phyloP scores from a whole-genome alignment of 2,113 vertebrate genomes.

The Alligator mississippiensis region DNA sequence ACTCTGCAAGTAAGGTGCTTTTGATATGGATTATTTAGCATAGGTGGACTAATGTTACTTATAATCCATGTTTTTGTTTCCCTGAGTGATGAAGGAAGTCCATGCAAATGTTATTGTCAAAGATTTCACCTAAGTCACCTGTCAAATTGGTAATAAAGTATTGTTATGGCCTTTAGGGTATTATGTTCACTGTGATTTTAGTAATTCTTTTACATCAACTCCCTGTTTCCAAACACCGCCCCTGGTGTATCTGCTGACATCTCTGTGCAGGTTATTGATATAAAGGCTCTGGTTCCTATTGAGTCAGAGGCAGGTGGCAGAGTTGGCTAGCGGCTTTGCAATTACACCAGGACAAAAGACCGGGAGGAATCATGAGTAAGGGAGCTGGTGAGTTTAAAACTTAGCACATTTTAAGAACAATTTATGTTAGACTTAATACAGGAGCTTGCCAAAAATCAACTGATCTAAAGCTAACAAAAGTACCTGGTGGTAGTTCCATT shows the following conservation, averaged over 20 bases:
- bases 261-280: slow-evolving; percentile 54
- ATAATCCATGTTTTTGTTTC: slow-evolving; percentile 19
- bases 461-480: background rate
- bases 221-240: slow-evolving; percentile 68
- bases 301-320: slow-evolving; percentile 23
- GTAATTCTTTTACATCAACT: background rate
- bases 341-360: background rate
- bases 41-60: slow-evolving; percentile 33
- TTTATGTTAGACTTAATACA: background rate
- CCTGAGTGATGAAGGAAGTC: slow-evolving; percentile 45
- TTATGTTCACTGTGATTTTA: slow-evolving; percentile 57
- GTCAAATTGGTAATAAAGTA: slow-evolving; percentile 40
- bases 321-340: background rate
- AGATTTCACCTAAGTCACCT: slow-evolving; percentile 49
- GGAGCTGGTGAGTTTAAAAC: slow-evolving; percentile 33
- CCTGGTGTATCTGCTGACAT: slow-evolving; percentile 58
- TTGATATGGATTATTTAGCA: background rate
- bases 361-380: slow-evolving; percentile 16
- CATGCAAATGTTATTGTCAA: slow-evolving; percentile 44
- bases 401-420: fast-evolving
- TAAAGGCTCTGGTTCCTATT: slow-evolving; percentile 54
- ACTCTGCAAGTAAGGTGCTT: background rate
- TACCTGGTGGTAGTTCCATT: background rate
- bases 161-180: slow-evolving; percentile 40
- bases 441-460: background rate